These are phyloP conservation scores for Erethizon dorsatum DNA, from an alignment of 2,797 vertebrate species.

Conservation along the genomic window DNA sequence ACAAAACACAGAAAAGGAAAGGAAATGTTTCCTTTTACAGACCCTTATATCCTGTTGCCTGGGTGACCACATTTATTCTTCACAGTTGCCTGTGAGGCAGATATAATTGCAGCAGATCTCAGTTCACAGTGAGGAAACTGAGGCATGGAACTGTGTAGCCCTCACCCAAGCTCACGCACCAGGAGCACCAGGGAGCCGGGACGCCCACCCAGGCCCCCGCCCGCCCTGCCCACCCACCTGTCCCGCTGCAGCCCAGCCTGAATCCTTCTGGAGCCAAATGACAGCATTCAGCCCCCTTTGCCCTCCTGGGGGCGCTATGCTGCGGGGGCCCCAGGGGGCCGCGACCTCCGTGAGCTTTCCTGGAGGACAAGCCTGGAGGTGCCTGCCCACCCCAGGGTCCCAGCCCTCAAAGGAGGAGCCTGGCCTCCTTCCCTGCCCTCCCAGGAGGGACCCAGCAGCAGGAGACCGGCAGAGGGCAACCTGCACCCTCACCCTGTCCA, in stretches of 20 bases:
- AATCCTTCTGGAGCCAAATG: no score
- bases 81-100: no score
- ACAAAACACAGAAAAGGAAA: neutral
- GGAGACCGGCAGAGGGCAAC: neutral
- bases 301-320: neutral
- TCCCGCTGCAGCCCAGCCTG: fast-evolving
- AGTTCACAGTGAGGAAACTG: neutral
- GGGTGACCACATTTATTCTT: neutral
- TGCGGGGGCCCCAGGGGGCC: fast-evolving
- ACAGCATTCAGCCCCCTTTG: neutral
- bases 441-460: slow-evolving; percentile 87
- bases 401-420: neutral
- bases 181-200: neutral
- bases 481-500: neutral
- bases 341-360: no score
- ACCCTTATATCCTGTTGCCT: neutral
- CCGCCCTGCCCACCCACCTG: fast-evolving
- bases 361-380: neutral
- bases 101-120: neutral
- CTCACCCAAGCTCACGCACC: neutral
- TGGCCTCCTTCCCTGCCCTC: slow-evolving; percentile 92
- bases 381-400: neutral
- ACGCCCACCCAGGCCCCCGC: fast-evolving
- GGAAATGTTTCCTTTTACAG: neutral
- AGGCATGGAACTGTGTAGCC: neutral